A percentile compares a stretch with the other conserved stretches of the same genome.
Evolutionary conservation across 2,113 vertebrate species (phyloP).

Genomic region (Sarotherodon lohbergeri): DNA sequence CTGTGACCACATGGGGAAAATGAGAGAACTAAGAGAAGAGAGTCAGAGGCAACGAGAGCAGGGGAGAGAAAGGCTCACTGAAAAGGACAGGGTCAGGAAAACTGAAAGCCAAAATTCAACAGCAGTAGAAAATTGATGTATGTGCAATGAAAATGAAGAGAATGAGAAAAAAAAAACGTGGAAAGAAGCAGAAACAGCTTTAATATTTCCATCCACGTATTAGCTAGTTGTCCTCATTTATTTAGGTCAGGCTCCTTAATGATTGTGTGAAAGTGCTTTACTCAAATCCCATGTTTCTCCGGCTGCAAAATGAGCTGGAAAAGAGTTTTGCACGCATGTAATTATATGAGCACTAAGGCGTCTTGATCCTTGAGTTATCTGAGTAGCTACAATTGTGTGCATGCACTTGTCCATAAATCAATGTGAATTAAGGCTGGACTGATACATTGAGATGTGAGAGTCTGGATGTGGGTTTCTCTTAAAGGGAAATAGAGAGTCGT

Average conservation of each 20-base stretch:
- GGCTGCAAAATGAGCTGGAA: slow-evolving; percentile 33
- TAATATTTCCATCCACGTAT: not conserved
- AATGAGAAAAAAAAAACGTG: not conserved
- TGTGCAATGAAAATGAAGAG: slow-evolving; percentile 3
- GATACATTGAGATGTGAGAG: not conserved
- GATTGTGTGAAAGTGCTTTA: slow-evolving; percentile 42
- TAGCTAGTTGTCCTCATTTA: slow-evolving; percentile 39
- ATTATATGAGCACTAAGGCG: not conserved
- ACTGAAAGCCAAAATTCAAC: not conserved
- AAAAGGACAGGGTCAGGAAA: not conserved
- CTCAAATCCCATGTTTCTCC: slow-evolving; percentile 5
- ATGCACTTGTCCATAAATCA: not conserved
- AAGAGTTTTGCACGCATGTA: slow-evolving; percentile 13
- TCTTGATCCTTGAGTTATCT: slow-evolving; percentile 16
- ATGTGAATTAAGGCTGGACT: not conserved
- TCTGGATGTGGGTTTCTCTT: not conserved
- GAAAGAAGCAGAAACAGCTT: not conserved
- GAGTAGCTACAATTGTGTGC: not conserved
- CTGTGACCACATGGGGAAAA: not conserved
- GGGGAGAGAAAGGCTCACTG: not conserved
- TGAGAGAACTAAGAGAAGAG: not conserved
- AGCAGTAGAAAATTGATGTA: not conserved
- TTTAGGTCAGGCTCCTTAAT: slow-evolving; percentile 47
- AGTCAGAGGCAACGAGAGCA: not conserved
- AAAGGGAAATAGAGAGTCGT: not conserved